Evolutionary conservation across 2,113 vertebrate genomes (phyloP).

Genomic region (Scytalopus superciliaris): DNA sequence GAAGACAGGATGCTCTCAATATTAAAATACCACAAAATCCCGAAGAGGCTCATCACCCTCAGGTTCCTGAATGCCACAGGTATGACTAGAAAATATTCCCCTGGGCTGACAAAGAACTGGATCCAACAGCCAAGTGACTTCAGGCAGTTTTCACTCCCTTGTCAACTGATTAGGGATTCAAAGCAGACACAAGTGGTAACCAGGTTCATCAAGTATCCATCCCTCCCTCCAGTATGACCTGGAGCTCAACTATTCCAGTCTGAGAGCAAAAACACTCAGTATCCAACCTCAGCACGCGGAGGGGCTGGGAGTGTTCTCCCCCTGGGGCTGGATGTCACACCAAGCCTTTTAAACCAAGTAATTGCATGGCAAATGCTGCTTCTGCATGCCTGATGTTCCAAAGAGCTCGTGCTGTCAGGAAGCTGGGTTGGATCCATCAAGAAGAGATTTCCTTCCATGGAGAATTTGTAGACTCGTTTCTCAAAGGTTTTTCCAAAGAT

Average conservation of each 20-base stretch:
- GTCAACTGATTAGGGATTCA: not conserved
- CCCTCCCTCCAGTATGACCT: not conserved
- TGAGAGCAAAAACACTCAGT: not conserved
- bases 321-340: not conserved
- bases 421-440: not conserved
- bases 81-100: fast-evolving
- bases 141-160: not conserved
- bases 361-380: not conserved
- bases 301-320: not conserved
- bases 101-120: not conserved
- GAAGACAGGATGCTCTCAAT: not conserved
- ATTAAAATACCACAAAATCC: not conserved
- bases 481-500: not conserved
- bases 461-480: not conserved
- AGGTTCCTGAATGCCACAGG: fast-evolving
- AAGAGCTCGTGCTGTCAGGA: not conserved
- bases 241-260: not conserved
- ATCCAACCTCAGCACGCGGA: not conserved
- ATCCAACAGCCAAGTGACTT: not conserved
- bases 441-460: not conserved
- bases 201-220: not conserved
- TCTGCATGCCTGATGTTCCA: not conserved
- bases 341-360: not conserved
- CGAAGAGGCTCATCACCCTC: not conserved
- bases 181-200: not conserved